Base-by-base conservation (phyloP, 1,140 invertebrate species). In the Conus betulinus region DNA sequence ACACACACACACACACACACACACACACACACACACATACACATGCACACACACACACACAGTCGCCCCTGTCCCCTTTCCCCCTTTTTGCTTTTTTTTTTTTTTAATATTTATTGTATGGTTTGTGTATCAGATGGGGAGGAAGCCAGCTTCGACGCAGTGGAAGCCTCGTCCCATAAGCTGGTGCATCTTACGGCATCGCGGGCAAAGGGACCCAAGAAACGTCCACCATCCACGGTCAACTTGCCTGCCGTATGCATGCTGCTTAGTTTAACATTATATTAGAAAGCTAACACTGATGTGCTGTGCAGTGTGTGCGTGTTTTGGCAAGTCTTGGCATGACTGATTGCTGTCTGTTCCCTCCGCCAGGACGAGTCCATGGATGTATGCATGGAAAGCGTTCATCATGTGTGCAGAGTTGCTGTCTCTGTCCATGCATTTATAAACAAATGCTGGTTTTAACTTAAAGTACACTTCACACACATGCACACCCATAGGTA, bases 151-250 rank as follows among this genome's bases (percentile, higher is more conserved):
- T 96, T 97, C 90, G 96, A 97, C 91, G 95, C 94, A 67, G 95
- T 97, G n/a, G 96, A 97, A 90, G 92, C 96, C 85, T 94, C 95
- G 51, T 95, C 95, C 57, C 96, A 96, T 89, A 95, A 94, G 90
- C 94, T 97, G 51, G 96, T 95, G 5, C 97, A 97, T 92, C 95
- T 97, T 84, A 97, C 97, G 53, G 97, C 97, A 23, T 96, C 95
- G 53, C 94, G 97, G 90, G 96, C 96, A 5, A 97, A 96, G 94
- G 96, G 96, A 91, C 97, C 97, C 4, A 96, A 96, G 39, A 95
- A 97, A 90, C 95, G 97, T 91, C 96, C 96, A 55, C 97, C 97
- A 13, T 96, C 97, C 91, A 95, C 92, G 91, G 95, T 95, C 87
- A 94, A 95, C 87, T 84, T 92, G 51, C 90, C 89, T 88, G 88